Evolutionary conservation across 2,113 vertebrate genomes (phyloP).

Genomic region (Vombatus ursinus): DNA sequence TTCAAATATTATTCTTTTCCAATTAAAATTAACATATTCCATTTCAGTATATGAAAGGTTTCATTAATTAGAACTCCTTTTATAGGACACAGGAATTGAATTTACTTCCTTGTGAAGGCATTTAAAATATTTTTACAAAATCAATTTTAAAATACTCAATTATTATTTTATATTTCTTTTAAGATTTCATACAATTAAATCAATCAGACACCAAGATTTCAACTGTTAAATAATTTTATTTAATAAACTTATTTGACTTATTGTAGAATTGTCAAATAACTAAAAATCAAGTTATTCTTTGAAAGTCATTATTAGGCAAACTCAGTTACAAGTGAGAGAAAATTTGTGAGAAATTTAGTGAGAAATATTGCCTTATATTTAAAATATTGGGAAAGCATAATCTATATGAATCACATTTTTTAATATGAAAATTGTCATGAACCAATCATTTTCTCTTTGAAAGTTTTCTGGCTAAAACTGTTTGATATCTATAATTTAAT

Average conservation of each 20-base stretch:
- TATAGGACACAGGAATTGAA: neutral
- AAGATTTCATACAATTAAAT: neutral
- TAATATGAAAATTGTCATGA: neutral
- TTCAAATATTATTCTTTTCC: too few species aligned
- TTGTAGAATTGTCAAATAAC: neutral
- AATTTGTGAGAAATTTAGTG: neutral
- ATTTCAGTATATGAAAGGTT: neutral
- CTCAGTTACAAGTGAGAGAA: neutral
- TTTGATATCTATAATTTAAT: neutral
- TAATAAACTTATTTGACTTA: neutral
- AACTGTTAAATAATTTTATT: neutral
- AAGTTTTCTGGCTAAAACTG: neutral
- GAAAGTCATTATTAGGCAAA: neutral
- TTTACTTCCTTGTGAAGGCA: neutral
- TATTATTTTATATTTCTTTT: neutral
- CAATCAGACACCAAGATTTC: neutral
- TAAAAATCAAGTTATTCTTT: neutral
- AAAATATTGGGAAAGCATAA: neutral
- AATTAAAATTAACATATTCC: neutral
- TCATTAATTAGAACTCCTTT: neutral
- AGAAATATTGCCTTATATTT: neutral
- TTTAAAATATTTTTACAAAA: neutral
- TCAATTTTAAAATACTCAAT: neutral
- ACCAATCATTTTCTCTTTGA: neutral
- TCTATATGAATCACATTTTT: neutral